phyloP scores from a whole-genome alignment of 2,888 invertebrate species.

The Catocala nupta region DNA sequence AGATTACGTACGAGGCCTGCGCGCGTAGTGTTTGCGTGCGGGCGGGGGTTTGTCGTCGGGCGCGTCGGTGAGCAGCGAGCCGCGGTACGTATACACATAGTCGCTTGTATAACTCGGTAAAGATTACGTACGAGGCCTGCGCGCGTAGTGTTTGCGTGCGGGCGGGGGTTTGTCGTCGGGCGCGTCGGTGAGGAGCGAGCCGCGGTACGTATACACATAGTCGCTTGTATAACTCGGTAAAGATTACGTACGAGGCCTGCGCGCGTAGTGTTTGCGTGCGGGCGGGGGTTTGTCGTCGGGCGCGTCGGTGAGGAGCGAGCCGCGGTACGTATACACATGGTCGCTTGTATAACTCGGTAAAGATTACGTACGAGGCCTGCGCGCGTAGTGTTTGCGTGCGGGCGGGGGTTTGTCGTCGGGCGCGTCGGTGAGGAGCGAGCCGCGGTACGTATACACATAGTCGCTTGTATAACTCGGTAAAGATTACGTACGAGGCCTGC shows the following conservation, averaged over 20 bases:
- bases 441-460: conserved; percentile 64
- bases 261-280: conserved; percentile 89
- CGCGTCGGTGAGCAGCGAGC: conserved; percentile 52
- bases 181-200: conserved; percentile 53
- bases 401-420: conserved; percentile 16
- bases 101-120: background rate
- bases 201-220: conserved; percentile 40
- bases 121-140: conserved; percentile 51
- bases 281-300: conserved; percentile 90
- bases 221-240: background rate
- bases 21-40: conserved; percentile 15
- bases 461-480: background rate
- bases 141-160: conserved; percentile 88
- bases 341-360: background rate
- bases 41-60: conserved; percentile 16
- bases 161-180: conserved; percentile 84
- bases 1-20: conserved; percentile 7
- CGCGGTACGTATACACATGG: conserved; percentile 89
- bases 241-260: conserved; percentile 75
- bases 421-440: conserved; percentile 52
- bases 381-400: conserved; percentile 15
- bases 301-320: conserved; percentile 95
- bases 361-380: conserved; percentile 7
- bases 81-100: conserved; percentile 64
- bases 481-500: conserved; percentile 51